Percentiles rank a stretch among this genome's conserved stretches.
These are phyloP conservation scores for Dinothrombium tinctorium DNA, from an alignment of 1,140 invertebrate genomes.

Conservation along the genomic window DNA sequence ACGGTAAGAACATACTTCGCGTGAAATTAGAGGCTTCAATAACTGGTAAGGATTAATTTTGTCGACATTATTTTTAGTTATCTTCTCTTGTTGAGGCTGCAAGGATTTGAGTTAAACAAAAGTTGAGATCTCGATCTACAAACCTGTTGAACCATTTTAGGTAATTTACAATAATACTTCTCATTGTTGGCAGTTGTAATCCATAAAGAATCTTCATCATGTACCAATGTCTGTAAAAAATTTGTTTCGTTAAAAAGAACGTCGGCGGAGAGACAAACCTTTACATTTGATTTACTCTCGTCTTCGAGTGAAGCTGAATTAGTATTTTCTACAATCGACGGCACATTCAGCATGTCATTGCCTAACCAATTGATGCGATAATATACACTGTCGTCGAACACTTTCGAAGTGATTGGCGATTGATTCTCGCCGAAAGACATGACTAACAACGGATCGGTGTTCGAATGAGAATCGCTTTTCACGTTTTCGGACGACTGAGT, in stretches of 20 bases:
- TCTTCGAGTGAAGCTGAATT: no score
- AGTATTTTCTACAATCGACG: no score
- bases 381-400: no score
- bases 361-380: neutral
- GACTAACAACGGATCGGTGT: no score
- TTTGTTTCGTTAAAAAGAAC: neutral
- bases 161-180: slow-evolving; percentile 40
- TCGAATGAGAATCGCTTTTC: no score
- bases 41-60: slow-evolving; percentile 49
- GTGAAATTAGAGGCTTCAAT: slow-evolving; percentile 43
- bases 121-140: slow-evolving; percentile 9
- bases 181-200: slow-evolving; percentile 27
- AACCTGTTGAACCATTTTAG: slow-evolving; percentile 22
- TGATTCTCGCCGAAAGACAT: no score
- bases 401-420: no score
- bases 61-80: slow-evolving; percentile 18
- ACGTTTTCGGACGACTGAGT: no score
- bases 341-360: no score
- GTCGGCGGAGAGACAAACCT: neutral
- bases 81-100: slow-evolving; percentile 17
- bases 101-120: slow-evolving; percentile 13
- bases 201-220: slow-evolving; percentile 19
- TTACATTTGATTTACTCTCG: neutral
- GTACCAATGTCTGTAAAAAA: neutral
- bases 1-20: slow-evolving; percentile 50